Conservation (phyloP, 92 coral and sea anemone species). For the Desmophyllum pertusum region DNA sequence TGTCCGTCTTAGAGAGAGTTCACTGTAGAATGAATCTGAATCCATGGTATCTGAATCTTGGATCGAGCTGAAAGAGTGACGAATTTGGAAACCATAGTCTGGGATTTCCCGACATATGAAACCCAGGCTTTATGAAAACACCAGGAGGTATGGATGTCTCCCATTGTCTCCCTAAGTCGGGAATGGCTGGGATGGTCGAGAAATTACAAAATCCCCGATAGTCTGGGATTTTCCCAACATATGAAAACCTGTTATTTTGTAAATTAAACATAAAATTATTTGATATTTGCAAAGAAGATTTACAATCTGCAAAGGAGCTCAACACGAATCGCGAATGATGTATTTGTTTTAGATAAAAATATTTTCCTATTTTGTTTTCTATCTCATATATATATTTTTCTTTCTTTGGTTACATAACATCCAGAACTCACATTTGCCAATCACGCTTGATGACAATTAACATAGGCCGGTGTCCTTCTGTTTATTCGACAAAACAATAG, state of each 20-base stretch:
- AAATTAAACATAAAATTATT: background rate
- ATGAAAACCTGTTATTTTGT: background rate
- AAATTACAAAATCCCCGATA: too few relatives aligned
- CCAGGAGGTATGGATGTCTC: too few relatives aligned
- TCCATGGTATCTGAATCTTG: background rate
- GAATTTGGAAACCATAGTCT: too few relatives aligned
- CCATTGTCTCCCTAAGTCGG: too few relatives aligned
- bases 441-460: background rate
- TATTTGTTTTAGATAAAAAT: background rate
- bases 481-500: background rate
- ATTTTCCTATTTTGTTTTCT: background rate
- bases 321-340: background rate
- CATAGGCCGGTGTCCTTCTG: background rate
- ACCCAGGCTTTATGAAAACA: too few relatives aligned
- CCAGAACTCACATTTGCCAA: background rate
- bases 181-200: too few relatives aligned
- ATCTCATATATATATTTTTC: too few relatives aligned
- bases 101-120: too few relatives aligned
- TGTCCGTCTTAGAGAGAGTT: too few relatives aligned
- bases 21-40: too few relatives aligned
- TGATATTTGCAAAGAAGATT: background rate
- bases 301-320: background rate
- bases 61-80: background rate
- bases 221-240: too few relatives aligned
- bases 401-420: background rate